Evolutionary conservation across 2,797 vertebrate genomes (phyloP).

Genomic region (Hybognathus amarus): DNA sequence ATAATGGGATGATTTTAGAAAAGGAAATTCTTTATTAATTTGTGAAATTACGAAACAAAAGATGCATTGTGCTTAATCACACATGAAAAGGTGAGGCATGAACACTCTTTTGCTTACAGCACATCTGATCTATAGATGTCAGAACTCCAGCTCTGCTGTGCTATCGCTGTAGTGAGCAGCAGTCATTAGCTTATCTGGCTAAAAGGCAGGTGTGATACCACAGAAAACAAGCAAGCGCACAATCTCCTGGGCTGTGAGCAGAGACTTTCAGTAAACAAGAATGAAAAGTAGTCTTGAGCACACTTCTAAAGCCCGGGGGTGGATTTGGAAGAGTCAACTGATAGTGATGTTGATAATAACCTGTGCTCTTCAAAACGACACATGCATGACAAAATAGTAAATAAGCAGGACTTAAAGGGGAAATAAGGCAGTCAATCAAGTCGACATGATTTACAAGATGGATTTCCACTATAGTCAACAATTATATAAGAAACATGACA

Average conservation of each 20-base stretch:
- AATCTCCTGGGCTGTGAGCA: constrained; percentile 28
- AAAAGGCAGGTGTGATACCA: constrained; percentile 12
- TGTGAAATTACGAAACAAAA: not conserved
- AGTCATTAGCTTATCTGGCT: constrained; percentile 39
- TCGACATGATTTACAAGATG: too few species aligned
- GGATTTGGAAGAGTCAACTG: constrained; percentile 6
- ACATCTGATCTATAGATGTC: not conserved
- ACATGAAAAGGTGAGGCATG: constrained; percentile 12
- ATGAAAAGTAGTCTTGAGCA: constrained; percentile 18
- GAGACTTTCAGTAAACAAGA: constrained; percentile 34
- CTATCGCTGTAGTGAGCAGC: not conserved
- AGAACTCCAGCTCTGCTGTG: constrained; percentile 3
- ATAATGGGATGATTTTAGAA: constrained; percentile 5
- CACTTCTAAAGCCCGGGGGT: constrained; percentile 19
- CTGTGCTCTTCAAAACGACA: not conserved
- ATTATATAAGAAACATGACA: too few species aligned
- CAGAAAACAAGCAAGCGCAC: constrained; percentile 22
- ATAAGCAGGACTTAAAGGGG: not conserved
- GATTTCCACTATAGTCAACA: too few species aligned
- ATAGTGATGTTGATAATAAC: constrained; percentile 10
- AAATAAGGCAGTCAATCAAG: too few species aligned
- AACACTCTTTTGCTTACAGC: constrained; percentile 9
- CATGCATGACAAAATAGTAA: not conserved
- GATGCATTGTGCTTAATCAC: constrained; percentile 11
- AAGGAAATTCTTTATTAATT: constrained; percentile 8